phyloP scores from a whole-genome alignment of 2,888 invertebrate genomes.

The Dasysyrphus albostriatus region DNA sequence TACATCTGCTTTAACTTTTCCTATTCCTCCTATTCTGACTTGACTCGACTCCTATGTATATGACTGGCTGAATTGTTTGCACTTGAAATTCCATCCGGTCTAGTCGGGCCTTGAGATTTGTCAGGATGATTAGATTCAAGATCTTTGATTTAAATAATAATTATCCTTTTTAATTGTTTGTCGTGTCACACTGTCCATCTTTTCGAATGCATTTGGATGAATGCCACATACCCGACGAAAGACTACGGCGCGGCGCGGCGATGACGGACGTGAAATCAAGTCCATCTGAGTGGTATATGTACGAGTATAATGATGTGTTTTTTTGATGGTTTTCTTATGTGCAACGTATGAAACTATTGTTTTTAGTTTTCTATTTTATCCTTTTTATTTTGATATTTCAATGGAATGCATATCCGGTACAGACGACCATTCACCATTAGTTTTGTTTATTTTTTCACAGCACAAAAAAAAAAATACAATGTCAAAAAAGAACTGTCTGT shows the following conservation, averaged over 20 bases:
- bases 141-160: conserved; percentile 73
- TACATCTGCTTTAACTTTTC: conserved; percentile 42
- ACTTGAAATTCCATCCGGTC: conserved; percentile 73
- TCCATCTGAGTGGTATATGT: conserved; percentile 60
- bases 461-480: conserved; percentile 10
- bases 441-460: conserved; percentile 28
- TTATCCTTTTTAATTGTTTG: conserved; percentile 72
- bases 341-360: conserved; percentile 54
- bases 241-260: no score
- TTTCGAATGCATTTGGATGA: conserved; percentile 65
- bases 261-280: conserved; percentile 44
- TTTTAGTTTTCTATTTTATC: conserved; percentile 37
- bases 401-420: conserved; percentile 71
- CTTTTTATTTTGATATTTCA: conserved; percentile 44
- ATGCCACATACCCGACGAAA: conserved; percentile 65
- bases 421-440: conserved; percentile 63
- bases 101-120: conserved; percentile 61
- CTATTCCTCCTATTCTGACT: background rate
- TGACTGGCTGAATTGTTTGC: conserved; percentile 57
- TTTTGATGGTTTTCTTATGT: conserved; percentile 20
- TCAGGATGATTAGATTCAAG: conserved; percentile 71
- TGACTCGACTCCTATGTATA: conserved; percentile 7
- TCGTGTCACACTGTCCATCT: conserved; percentile 70
- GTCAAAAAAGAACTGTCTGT: conserved; percentile 34
- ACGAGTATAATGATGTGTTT: conserved; percentile 3